A percentile compares a stretch with the other conserved stretches of the same genome.
Evolutionary conservation across 2,797 vertebrate genomes (phyloP).

Genomic region (Xiphophorus birchmanni): DNA sequence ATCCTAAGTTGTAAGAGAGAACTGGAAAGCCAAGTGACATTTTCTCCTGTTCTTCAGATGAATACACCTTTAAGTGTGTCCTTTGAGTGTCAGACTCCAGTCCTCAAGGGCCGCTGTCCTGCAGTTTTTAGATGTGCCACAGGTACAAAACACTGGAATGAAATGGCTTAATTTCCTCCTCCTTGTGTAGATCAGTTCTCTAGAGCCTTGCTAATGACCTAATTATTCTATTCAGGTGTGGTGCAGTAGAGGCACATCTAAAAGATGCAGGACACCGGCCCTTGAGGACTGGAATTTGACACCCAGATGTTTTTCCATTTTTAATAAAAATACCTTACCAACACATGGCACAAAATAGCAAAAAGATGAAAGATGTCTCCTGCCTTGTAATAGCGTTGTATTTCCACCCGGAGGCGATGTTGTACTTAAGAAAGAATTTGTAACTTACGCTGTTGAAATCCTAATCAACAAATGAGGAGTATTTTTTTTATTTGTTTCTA

Average conservation of each 20-base stretch:
- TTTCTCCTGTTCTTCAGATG: background rate
- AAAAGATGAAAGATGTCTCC: background rate
- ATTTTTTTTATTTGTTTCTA: background rate
- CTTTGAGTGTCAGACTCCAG: background rate
- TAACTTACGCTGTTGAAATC: background rate
- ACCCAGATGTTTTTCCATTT: background rate
- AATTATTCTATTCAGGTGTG: no score
- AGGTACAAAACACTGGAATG: no score
- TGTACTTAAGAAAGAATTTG: constrained; percentile 26
- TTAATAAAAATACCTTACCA: constrained; percentile 13
- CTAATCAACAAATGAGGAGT: background rate
- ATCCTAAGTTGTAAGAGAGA: background rate
- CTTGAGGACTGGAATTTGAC: no score
- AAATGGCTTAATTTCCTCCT: no score
- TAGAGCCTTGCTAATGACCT: no score
- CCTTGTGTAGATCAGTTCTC: no score
- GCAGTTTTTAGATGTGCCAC: no score
- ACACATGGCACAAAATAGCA: constrained; percentile 44
- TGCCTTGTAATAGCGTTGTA: constrained; percentile 19
- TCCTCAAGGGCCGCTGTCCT: no score
- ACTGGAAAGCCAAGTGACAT: background rate
- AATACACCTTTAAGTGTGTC: background rate
- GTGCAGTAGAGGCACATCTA: no score
- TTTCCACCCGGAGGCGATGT: constrained; percentile 59
- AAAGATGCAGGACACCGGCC: no score